These are phyloP conservation scores for Mixornis gularis DNA, from an alignment of 2,113 vertebrate species.

Conservation along the genomic window DNA sequence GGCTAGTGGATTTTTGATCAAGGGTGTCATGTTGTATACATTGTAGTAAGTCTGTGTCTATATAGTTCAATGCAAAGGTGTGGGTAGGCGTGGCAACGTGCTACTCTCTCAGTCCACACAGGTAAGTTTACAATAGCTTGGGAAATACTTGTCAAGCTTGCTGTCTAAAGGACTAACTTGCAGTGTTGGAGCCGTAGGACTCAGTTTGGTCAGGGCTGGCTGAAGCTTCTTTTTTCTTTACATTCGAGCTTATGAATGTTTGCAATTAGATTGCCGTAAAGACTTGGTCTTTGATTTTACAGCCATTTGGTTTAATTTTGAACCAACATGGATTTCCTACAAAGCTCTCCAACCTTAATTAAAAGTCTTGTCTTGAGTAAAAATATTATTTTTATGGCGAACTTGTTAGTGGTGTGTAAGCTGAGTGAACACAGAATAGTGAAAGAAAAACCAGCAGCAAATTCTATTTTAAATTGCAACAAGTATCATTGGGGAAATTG, in stretches of 20 bases:
- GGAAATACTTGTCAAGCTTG: not conserved
- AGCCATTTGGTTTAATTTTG: not conserved
- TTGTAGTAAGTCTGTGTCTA: not conserved
- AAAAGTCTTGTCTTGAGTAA: not conserved
- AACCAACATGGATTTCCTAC: not conserved
- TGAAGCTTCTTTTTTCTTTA: not conserved
- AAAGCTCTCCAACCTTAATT: not conserved
- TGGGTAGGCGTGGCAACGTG: not conserved
- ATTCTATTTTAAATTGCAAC: not conserved
- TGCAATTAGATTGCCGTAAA: not conserved
- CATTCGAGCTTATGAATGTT: not conserved
- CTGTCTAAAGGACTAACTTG: not conserved
- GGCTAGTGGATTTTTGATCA: not conserved
- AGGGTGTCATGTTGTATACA: not conserved
- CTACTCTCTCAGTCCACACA: not conserved
- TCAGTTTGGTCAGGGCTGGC: not conserved
- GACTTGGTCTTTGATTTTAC: not conserved
- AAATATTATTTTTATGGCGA: not conserved
- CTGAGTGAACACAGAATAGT: not conserved
- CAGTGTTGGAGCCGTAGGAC: not conserved
- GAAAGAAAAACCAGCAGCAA: not conserved
- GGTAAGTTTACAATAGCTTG: rapidly evolving
- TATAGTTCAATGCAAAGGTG: rapidly evolving
- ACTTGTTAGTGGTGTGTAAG: not conserved
- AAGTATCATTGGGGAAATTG: not conserved